Evolutionary conservation across 2,113 vertebrate genomes (phyloP).

Genomic region (Mus spicilegus): DNA sequence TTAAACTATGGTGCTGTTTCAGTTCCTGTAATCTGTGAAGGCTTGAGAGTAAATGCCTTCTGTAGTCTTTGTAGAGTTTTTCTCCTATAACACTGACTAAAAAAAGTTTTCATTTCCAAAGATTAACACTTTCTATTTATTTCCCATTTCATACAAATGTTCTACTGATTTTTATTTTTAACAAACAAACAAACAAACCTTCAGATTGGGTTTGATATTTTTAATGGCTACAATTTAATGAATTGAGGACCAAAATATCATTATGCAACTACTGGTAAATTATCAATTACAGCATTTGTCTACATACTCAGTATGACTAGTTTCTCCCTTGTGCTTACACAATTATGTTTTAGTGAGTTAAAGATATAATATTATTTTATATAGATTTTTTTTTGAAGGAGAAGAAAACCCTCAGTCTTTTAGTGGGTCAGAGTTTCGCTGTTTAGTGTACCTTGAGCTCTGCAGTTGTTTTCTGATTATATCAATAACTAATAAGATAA

Average conservation of each 20-base stretch:
- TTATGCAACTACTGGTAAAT: slow-evolving; percentile 23
- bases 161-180: slow-evolving; percentile 54
- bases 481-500: slow-evolving; percentile 19
- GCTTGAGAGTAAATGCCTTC: not conserved
- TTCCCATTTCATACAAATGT: not conserved
- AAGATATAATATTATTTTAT: slow-evolving; percentile 13
- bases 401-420: not conserved
- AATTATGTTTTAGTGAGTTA: slow-evolving; percentile 32
- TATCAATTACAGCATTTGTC: not conserved
- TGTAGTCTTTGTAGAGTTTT: not conserved
- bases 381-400: not conserved
- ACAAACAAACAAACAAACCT: slow-evolving; percentile 38
- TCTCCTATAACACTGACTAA: slow-evolving; percentile 16
- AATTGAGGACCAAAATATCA: slow-evolving; percentile 29
- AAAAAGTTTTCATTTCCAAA: slow-evolving; percentile 31
- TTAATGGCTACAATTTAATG: slow-evolving; percentile 12
- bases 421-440: not conserved
- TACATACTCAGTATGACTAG: not conserved
- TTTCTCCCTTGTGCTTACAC: slow-evolving; percentile 18
- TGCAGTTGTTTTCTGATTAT: slow-evolving; percentile 1
- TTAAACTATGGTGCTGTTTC: slow-evolving; percentile 16
- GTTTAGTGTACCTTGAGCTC: not conserved
- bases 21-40: not conserved
- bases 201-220: slow-evolving; percentile 16
- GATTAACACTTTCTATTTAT: not conserved